A percentile compares a stretch with the other conserved stretches of the same genome.
Conservation (phyloP, 2,888 invertebrate species). For the Hirudinaria manillensis region DNA sequence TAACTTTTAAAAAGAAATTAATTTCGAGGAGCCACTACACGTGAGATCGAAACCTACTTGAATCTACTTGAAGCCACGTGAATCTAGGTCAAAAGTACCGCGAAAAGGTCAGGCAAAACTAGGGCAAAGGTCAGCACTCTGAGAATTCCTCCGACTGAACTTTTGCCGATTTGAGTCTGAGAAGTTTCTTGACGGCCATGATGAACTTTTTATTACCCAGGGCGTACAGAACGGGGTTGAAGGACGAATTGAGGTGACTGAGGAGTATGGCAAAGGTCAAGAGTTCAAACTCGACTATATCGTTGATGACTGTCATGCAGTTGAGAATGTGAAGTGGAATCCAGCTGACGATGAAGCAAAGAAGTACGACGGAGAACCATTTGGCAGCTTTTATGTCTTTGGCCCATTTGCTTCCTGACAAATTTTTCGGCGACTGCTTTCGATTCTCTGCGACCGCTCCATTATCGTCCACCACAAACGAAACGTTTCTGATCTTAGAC, state of each 20-base stretch:
- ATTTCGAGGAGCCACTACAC: no score
- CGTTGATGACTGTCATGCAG: constrained; percentile 40
- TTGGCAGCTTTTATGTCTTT: constrained; percentile 46
- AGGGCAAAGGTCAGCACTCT: neutral
- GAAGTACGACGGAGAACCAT: constrained; percentile 47
- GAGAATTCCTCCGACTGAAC: neutral
- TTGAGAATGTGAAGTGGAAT: constrained; percentile 50
- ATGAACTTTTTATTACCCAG: constrained; percentile 48
- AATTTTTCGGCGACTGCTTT: neutral
- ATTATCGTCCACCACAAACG: neutral
- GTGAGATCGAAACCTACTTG: no score
- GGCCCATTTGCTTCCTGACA: neutral
- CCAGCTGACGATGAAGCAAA: constrained; percentile 50
- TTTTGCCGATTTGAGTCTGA: neutral
- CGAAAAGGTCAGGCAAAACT: neutral
- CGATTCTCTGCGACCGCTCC: neutral
- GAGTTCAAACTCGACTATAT: neutral
- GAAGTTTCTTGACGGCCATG: constrained; percentile 42
- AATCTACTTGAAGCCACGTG: no score
- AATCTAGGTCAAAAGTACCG: no score
- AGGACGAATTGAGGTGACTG: constrained; percentile 50
- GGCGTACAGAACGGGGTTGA: constrained; percentile 52
- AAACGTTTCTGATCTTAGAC: no score
- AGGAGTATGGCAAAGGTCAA: constrained; percentile 44
- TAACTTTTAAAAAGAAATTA: no score